Conservation (phyloP, 2,113 vertebrate species). For the Pteruthius melanotis region DNA sequence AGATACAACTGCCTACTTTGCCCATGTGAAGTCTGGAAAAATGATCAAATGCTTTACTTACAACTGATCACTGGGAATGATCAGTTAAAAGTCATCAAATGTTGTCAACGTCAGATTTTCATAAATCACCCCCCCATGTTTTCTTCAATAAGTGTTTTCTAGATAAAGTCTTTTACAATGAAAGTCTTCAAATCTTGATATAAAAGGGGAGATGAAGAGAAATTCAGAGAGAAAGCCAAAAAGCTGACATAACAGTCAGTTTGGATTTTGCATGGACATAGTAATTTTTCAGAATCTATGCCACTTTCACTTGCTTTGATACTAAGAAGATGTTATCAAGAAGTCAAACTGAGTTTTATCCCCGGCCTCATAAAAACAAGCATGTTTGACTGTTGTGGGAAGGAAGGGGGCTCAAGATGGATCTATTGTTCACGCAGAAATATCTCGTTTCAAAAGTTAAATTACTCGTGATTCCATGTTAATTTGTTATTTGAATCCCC, state of each 20-base stretch:
- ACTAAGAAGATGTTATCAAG: not conserved
- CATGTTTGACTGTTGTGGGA: constrained; percentile 25
- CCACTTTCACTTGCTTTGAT: not conserved
- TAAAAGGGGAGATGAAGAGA: not conserved
- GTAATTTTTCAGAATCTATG: not conserved
- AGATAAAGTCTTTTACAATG: not conserved
- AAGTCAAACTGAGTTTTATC: not conserved
- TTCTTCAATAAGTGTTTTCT: not conserved
- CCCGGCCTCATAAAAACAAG: not conserved
- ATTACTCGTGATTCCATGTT: not conserved
- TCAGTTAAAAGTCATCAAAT: not conserved
- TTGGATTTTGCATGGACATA: not conserved
- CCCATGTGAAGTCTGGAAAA: not conserved
- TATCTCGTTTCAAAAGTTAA: constrained; percentile 30
- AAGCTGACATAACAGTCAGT: not conserved
- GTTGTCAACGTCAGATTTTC: not conserved
- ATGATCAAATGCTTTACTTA: not conserved
- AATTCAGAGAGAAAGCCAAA: not conserved
- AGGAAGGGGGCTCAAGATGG: not conserved
- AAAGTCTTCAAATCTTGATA: not conserved
- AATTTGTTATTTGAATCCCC: constrained; percentile 49
- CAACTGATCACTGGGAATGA: not conserved
- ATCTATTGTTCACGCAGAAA: constrained; percentile 23
- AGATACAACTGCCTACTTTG: not conserved
- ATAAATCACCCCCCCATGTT: rapidly evolving